A percentile compares a stretch with the other conserved stretches of the same genome.
Conservation (phyloP, 2,888 invertebrate species). For the Itoplectis maculator region DNA sequence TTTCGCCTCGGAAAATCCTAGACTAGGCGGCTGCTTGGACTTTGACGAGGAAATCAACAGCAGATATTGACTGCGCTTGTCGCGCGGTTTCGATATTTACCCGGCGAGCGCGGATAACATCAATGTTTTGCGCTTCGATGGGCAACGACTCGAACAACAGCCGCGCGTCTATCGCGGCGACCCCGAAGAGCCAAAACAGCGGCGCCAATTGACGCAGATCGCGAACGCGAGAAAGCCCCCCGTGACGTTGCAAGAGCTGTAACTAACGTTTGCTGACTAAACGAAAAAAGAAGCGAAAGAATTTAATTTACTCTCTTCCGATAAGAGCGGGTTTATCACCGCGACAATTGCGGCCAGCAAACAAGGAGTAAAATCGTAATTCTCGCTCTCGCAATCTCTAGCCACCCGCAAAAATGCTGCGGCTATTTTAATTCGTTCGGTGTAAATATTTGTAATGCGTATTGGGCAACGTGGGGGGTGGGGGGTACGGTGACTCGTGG, state of each 20-base stretch:
- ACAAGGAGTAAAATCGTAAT: not conserved
- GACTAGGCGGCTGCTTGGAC: not conserved
- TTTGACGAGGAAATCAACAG: not conserved
- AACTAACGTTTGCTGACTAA: not conserved
- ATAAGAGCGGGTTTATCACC: constrained; percentile 10
- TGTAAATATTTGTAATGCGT: constrained; percentile 35
- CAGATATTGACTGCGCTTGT: not conserved
- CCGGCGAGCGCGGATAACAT: not conserved
- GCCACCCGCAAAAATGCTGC: constrained; percentile 16
- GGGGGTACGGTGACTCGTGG: not conserved
- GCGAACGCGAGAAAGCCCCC: not conserved
- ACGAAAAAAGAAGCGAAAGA: not conserved
- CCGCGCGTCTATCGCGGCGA: not conserved
- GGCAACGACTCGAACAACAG: constrained; percentile 4
- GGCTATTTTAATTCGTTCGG: not conserved
- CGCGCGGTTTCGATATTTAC: not conserved
- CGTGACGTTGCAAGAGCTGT: not conserved
- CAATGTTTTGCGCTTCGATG: not conserved
- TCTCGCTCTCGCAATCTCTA: constrained; percentile 47
- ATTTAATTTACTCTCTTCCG: constrained; percentile 5
- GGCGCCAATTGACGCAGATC: constrained; percentile 11
- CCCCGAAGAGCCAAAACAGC: not conserved
- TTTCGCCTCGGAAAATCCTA: constrained; percentile 30
- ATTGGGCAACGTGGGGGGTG: constrained; percentile 31
- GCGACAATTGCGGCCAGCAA: not conserved